Evolutionary conservation across 2,113 vertebrate genomes (phyloP).

Genomic region (Campylomormyrus numenius): DNA sequence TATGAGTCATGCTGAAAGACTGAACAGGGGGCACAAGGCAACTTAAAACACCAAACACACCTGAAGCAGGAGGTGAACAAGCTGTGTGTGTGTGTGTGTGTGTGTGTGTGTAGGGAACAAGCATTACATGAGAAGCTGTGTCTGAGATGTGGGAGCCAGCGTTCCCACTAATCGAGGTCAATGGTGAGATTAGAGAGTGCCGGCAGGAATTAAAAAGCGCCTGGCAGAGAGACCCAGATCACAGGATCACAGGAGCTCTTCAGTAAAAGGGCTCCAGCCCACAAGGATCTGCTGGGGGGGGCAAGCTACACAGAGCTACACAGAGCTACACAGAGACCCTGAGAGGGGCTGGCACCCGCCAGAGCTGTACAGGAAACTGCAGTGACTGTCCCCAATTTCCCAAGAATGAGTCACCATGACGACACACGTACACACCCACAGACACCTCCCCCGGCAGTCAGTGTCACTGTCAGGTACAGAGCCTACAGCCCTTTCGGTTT

Average conservation of each 20-base stretch:
- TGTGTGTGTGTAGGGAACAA: background rate
- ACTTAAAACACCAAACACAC: background rate
- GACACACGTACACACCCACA: background rate
- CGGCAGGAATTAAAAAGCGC: conserved; percentile 17
- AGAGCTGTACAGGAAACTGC: background rate
- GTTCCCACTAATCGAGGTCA: conserved; percentile 22
- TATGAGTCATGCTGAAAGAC: background rate
- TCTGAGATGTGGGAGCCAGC: background rate
- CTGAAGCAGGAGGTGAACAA: background rate
- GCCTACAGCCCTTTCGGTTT: background rate
- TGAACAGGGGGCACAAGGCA: background rate
- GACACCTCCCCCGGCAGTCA: background rate
- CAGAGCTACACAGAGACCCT: background rate
- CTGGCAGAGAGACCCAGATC: conserved; percentile 21
- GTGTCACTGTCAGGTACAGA: background rate
- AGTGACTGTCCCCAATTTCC: background rate
- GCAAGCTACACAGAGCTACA: background rate
- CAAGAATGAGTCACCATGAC: background rate
- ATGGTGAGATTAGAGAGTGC: conserved; percentile 25
- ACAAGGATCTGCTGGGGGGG: conserved; percentile 32
- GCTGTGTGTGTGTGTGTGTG: background rate
- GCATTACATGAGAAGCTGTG: background rate
- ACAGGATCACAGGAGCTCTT: conserved; percentile 33
- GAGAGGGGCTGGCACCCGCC: background rate
- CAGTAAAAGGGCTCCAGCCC: conserved; percentile 39